Conservation (phyloP, 2,888 invertebrate genomes). For the Torymus aiolomorphi region DNA sequence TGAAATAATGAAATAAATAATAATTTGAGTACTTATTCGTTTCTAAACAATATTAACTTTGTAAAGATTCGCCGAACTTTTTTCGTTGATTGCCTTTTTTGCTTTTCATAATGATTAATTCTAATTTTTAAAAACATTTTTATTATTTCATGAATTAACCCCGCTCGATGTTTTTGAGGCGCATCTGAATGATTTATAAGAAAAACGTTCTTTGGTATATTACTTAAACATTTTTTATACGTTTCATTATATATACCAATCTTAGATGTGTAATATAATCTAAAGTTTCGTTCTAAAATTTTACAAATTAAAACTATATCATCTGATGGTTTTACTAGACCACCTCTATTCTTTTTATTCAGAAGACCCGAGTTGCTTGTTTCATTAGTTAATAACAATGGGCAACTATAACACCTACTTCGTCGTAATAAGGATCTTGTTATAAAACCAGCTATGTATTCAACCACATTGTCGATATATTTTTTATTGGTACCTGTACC, state of each 20-base stretch:
- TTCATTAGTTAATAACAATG: too few species aligned
- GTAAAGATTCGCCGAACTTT: slow-evolving; percentile 34
- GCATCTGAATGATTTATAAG: slow-evolving; percentile 27
- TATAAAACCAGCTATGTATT: slow-evolving; percentile 49
- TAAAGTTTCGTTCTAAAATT: slow-evolving; percentile 38
- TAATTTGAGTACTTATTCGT: slow-evolving; percentile 28
- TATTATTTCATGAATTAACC: too few species aligned
- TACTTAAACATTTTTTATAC: neutral
- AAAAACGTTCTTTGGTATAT: slow-evolving; percentile 14
- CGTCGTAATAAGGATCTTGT: too few species aligned
- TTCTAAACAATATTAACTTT: slow-evolving; percentile 28
- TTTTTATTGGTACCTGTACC: too few species aligned
- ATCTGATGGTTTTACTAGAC: slow-evolving; percentile 36
- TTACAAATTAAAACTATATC: slow-evolving; percentile 53
- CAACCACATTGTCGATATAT: too few species aligned
- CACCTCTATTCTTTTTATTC: slow-evolving; percentile 54
- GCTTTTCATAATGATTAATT: slow-evolving; percentile 13
- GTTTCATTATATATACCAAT: slow-evolving; percentile 25
- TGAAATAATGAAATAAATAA: neutral
- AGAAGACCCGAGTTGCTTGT: too few species aligned
- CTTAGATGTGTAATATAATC: slow-evolving; percentile 30
- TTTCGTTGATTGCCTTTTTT: slow-evolving; percentile 18
- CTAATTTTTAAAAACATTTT: slow-evolving; percentile 26
- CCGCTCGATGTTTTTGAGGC: too few species aligned
- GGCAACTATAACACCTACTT: too few species aligned